Evolutionary conservation across 2,888 invertebrate genomes (phyloP), one percentile per base, ranked within the genome.

Genomic region (Boloria euphrosyne): DNA sequence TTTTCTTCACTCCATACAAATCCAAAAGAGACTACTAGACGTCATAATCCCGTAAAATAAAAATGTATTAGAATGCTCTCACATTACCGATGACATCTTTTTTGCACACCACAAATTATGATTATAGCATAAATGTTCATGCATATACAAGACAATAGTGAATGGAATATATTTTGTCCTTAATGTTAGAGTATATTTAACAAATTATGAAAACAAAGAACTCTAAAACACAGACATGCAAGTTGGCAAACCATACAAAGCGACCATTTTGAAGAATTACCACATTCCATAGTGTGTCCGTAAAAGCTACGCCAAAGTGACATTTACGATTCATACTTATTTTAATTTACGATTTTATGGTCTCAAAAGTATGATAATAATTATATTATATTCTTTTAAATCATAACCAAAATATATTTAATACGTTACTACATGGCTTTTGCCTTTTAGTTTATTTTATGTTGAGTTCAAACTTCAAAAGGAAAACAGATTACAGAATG

Each of bases 211-310:
- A 88, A 92, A 92, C 91, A 92, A 92, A 92, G 92, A 87, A 90
- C 87, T 88, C 80, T 83, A 84, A 86, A 90, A 88, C 89, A 89
- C 89, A 88, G 90, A 91, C 90, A 89, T 90, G 90, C 92, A 93
- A 93, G 92, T 93, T 93, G 93, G 93, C 93, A 93, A 93, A 93
- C 93, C 92, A 91, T 91, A 92, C 93, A 90, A 90, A 94, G 94
- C 94, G 93, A 94, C 95, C 95, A 95, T 95, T 94, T 95, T 95
- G 94, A 91, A 92, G 90, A 94, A 94, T 94, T 94, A 94, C 94
- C 94, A 94, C 94, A 94, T 94, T 94, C 94, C 93, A 92, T 90
- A 85, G 86, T 84, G 84, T 84, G 88, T 87, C 87, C 86, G 72
- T 72, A 84, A 83, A 85, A 79, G 79, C 80, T 80, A 81, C 78